phyloP scores from a whole-genome alignment of 2,888 invertebrate species.

The Scaptomyza reducta region DNA sequence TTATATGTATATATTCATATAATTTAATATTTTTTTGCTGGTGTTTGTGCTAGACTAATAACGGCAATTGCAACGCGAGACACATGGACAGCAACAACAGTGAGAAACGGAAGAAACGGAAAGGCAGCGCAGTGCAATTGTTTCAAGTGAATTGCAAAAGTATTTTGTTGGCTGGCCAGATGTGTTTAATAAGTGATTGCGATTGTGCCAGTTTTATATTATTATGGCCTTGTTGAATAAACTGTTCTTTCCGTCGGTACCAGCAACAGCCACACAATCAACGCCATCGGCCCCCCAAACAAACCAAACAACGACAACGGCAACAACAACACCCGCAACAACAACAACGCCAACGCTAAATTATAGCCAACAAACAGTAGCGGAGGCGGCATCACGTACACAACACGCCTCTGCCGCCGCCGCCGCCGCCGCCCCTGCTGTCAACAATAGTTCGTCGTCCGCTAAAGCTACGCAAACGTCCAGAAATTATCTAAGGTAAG shows the following conservation, averaged over 20 bases:
- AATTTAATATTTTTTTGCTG: conserved; percentile 4
- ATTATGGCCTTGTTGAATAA: conserved; percentile 91
- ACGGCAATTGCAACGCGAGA: conserved; percentile 46
- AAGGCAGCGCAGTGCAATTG: conserved; percentile 38
- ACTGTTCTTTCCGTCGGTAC: conserved; percentile 87
- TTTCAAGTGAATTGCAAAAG: conserved; percentile 55
- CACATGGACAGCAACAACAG: conserved; percentile 28
- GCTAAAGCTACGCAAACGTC: conserved; percentile 78
- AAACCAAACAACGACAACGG: conserved; percentile 26
- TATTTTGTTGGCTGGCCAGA: conserved; percentile 62
- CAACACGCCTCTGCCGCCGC: conserved; percentile 42
- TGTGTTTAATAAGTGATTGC: conserved; percentile 76
- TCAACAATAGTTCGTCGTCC: conserved; percentile 73
- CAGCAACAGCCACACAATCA: conserved; percentile 67
- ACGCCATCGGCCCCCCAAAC: conserved; percentile 42
- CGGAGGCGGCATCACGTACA: conserved; percentile 66
- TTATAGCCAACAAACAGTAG: conserved; percentile 59
- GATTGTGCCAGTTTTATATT: conserved; percentile 64
- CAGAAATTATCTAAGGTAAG: conserved; percentile 84
- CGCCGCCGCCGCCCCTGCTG: conserved; percentile 25
- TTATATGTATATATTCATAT: not conserved
- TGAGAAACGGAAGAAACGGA: conserved; percentile 30
- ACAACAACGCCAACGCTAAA: conserved; percentile 40
- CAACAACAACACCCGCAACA: not conserved
- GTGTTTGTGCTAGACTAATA: conserved; percentile 38